A percentile compares a stretch with the other conserved stretches of the same genome.
Evolutionary conservation across 2,888 invertebrate genomes (phyloP).

Genomic region (Eilema caniola): DNA sequence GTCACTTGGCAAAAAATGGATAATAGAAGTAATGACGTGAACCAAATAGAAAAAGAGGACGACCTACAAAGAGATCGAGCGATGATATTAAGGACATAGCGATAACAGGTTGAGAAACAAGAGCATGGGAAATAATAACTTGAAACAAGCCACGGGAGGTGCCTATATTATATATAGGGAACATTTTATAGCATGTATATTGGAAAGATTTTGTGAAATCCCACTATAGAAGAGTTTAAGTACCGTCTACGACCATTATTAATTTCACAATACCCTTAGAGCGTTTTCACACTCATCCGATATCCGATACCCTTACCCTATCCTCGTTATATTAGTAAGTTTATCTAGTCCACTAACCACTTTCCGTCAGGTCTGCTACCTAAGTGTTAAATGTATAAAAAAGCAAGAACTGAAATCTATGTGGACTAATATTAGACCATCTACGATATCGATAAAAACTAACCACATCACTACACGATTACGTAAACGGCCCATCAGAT

Average conservation of each 20-base stretch:
- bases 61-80: not conserved
- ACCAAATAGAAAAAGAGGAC: not conserved
- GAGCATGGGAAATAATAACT: not conserved
- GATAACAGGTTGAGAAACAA: not conserved
- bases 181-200: too few relatives aligned
- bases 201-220: too few relatives aligned
- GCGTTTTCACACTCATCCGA: too few relatives aligned
- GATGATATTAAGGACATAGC: constrained; percentile 4
- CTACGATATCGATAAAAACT: constrained; percentile 19
- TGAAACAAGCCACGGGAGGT: not conserved
- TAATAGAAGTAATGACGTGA: not conserved
- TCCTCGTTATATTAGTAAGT: too few relatives aligned
- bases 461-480: constrained; percentile 58
- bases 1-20: not conserved
- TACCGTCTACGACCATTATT: too few relatives aligned
- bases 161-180: not conserved
- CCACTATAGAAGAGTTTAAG: too few relatives aligned
- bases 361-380: too few relatives aligned
- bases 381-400: too few relatives aligned
- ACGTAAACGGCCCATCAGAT: constrained; percentile 80
- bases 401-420: too few relatives aligned
- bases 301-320: too few relatives aligned
- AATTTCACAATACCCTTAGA: too few relatives aligned
- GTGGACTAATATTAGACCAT: not conserved
- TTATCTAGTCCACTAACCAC: too few relatives aligned